Conservation (phyloP, 2,888 invertebrate species). For the Microctonus brassicae region DNA sequence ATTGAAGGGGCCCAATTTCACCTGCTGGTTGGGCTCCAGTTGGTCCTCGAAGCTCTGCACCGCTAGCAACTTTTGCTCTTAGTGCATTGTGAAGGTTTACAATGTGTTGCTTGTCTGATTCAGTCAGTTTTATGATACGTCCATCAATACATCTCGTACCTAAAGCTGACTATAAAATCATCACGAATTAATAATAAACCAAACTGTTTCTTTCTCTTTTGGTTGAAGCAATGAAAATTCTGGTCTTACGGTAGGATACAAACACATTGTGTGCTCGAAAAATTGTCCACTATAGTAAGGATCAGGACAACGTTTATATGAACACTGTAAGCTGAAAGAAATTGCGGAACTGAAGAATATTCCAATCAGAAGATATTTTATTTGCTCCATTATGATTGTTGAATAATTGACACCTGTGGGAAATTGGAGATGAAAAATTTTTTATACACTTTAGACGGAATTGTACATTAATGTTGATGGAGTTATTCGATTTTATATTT, state of each 20-base stretch:
- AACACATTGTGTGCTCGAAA: background rate
- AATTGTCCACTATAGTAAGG: background rate
- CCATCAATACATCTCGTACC: background rate
- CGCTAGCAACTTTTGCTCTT: slow-evolving; percentile 42
- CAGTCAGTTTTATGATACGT: background rate
- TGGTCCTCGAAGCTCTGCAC: slow-evolving; percentile 43
- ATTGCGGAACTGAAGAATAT: background rate
- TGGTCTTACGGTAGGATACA: background rate
- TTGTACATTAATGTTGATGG: too few relatives aligned
- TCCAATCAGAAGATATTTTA: background rate
- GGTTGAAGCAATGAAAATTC: background rate
- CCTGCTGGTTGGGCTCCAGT: slow-evolving; percentile 49
- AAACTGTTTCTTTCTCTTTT: background rate
- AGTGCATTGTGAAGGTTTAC: slow-evolving; percentile 43
- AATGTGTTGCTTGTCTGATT: slow-evolving; percentile 37
- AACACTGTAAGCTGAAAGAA: background rate
- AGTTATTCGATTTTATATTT: too few relatives aligned
- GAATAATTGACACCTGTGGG: too few relatives aligned
- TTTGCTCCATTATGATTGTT: background rate
- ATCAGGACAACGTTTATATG: background rate
- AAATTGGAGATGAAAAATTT: too few relatives aligned
- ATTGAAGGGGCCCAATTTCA: slow-evolving; percentile 30
- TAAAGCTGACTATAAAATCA: background rate
- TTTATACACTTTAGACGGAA: too few relatives aligned
- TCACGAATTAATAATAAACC: background rate